Conservation (phyloP, 2,113 vertebrate genomes). For the Oreochromis spilurus region DNA sequence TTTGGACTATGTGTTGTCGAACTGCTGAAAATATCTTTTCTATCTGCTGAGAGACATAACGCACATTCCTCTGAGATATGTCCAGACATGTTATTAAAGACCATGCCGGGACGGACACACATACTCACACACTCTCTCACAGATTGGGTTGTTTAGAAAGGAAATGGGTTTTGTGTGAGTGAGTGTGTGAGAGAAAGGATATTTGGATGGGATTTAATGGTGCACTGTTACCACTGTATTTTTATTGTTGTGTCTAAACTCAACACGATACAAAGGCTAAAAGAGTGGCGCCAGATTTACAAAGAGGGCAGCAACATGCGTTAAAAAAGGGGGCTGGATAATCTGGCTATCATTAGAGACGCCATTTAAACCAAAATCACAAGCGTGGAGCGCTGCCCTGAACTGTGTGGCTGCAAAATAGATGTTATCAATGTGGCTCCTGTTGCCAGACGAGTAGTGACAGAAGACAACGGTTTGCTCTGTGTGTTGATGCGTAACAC, state of each 20-base stretch:
- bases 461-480: slow-evolving; percentile 17
- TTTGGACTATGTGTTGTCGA: slow-evolving; percentile 23
- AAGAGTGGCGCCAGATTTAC: not conserved
- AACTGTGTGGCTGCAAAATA: slow-evolving; percentile 45
- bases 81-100: slow-evolving; percentile 47
- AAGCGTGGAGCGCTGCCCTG: not conserved
- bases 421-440: slow-evolving; percentile 51
- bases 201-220: not conserved
- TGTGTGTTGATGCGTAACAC: slow-evolving; percentile 40
- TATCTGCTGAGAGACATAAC: slow-evolving; percentile 33
- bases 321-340: not conserved
- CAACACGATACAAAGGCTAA: not conserved
- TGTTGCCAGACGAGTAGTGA: slow-evolving; percentile 30
- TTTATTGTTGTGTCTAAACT: not conserved
- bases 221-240: not conserved
- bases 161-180: not conserved
- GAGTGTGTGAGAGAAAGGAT: not conserved
- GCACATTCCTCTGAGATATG: slow-evolving; percentile 54
- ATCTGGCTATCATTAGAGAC: slow-evolving; percentile 29
- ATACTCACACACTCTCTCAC: not conserved
- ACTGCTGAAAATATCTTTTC: slow-evolving; percentile 7
- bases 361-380: slow-evolving; percentile 24
- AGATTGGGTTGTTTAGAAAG: not conserved
- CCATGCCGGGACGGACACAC: not conserved
- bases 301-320: slow-evolving; percentile 26